Conservation (phyloP, 2,113 vertebrate species). For the Chaetops frenatus region DNA sequence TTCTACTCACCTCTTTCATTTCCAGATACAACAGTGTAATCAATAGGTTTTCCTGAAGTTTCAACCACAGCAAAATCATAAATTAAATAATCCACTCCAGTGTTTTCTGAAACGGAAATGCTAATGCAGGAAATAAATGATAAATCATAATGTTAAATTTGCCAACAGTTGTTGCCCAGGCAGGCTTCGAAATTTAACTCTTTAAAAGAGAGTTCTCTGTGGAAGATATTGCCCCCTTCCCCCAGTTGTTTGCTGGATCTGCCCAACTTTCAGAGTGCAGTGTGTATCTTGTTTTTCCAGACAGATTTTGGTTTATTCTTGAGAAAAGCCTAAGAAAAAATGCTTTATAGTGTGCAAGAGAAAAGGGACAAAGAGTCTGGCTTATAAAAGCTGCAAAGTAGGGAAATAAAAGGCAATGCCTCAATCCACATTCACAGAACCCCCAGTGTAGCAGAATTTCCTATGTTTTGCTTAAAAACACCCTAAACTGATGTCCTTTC, state of each 20-base stretch:
- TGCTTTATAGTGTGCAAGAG: neutral
- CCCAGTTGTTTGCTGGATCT: neutral
- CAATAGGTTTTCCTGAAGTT: neutral
- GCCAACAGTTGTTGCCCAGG: neutral
- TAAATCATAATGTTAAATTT: neutral
- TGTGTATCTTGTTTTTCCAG: neutral
- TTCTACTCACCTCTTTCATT: slow-evolving; percentile 53
- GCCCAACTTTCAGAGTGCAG: neutral
- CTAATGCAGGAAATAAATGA: neutral
- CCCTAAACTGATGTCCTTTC: neutral
- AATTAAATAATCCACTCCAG: slow-evolving; percentile 15
- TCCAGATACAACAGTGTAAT: slow-evolving; percentile 45
- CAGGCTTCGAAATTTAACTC: neutral
- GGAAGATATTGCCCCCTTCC: neutral
- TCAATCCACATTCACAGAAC: neutral
- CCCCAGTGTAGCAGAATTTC: neutral
- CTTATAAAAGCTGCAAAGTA: neutral
- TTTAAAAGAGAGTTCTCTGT: neutral
- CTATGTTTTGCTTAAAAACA: neutral
- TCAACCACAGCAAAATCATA: neutral
- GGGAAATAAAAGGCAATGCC: neutral
- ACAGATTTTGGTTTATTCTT: neutral
- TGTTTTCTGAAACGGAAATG: neutral
- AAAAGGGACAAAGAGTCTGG: neutral
- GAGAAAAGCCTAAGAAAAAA: neutral